Conservation (phyloP, 2,888 invertebrate genomes). For the Priapulus caudatus region DNA sequence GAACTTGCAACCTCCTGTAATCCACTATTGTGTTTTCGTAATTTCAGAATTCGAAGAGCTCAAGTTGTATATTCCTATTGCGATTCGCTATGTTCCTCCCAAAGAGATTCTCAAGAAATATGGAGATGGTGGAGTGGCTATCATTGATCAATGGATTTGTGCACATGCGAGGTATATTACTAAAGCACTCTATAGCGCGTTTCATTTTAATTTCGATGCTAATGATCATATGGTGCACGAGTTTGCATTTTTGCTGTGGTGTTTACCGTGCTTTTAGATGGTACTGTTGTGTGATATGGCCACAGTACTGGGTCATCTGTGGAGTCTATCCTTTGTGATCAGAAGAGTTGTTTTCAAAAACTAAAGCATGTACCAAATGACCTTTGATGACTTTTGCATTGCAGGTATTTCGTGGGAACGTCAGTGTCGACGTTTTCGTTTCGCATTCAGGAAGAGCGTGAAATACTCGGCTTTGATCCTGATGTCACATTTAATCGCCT, state of each 20-base stretch:
- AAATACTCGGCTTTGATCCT: constrained; percentile 73
- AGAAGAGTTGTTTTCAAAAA: no score
- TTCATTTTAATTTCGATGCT: no score
- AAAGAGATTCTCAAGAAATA: constrained; percentile 34
- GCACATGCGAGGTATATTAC: constrained; percentile 55
- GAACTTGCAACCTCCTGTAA: no score
- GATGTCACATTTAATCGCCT: constrained; percentile 75
- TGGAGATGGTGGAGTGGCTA: constrained; percentile 74
- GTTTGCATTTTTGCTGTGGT: constrained; percentile 6
- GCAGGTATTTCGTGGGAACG: constrained; percentile 71
- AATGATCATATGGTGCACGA: no score
- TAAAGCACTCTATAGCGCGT: background rate
- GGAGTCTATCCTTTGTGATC: no score
- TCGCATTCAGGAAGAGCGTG: constrained; percentile 91
- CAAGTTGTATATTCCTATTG: constrained; percentile 39
- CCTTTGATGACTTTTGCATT: constrained; percentile 19
- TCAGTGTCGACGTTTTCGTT: constrained; percentile 91
- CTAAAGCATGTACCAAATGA: no score
- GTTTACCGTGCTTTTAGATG: constrained; percentile 4
- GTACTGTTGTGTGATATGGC: no score
- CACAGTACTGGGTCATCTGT: no score
- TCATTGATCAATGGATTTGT: constrained; percentile 90
- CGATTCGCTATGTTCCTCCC: constrained; percentile 24
- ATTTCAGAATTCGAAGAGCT: constrained; percentile 40
- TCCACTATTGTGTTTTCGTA: no score